These are phyloP conservation scores for Gisinianus flammeolus DNA, from an alignment of 2,888 invertebrate genomes.

Conservation along the genomic window DNA sequence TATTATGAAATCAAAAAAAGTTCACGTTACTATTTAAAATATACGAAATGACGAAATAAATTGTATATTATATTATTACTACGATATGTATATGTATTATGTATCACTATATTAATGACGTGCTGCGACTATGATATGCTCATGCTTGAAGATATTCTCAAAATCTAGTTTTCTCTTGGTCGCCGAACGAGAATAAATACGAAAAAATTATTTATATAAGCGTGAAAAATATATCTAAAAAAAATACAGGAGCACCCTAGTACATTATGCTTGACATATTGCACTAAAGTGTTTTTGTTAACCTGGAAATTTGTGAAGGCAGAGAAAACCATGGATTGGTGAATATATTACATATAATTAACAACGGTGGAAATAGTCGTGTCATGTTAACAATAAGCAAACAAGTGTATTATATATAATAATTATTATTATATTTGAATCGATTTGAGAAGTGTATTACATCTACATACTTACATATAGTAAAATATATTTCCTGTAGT, in stretches of 20 bases:
- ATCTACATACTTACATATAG: too few species aligned
- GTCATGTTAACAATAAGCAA: neutral
- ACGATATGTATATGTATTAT: neutral
- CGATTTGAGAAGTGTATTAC: too few species aligned
- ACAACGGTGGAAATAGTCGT: too few species aligned
- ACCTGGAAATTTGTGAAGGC: slow-evolving; percentile 8
- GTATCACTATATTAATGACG: neutral
- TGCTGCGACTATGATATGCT: neutral
- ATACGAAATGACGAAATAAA: neutral
- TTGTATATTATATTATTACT: neutral
- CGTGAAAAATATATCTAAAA: neutral
- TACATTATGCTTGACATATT: too few species aligned
- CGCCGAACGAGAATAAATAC: neutral
- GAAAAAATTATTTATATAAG: neutral
- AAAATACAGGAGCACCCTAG: neutral
- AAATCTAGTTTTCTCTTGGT: slow-evolving; percentile 8
- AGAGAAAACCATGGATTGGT: slow-evolving; percentile 19
- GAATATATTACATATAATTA: neutral
- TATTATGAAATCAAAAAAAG: neutral
- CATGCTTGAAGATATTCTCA: neutral
- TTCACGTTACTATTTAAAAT: neutral
- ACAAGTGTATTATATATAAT: neutral
- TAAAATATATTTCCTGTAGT: too few species aligned
- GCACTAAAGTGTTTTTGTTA: too few species aligned
- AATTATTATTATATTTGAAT: neutral